Conservation (phyloP, 2,113 vertebrate genomes). For the Epinephelus lanceolatus region DNA sequence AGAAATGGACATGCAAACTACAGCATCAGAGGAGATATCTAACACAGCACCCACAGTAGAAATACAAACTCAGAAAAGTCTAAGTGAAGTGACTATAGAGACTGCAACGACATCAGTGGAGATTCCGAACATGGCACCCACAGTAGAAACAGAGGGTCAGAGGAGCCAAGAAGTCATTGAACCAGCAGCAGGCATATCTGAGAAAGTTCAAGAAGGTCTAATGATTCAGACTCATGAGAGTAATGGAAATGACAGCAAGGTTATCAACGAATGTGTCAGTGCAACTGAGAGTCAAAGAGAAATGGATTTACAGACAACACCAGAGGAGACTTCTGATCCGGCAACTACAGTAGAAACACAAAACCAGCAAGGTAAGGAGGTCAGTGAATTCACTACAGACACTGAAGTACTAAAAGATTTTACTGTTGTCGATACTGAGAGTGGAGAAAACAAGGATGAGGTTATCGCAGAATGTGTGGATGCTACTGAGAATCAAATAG, state of each 20-base stretch:
- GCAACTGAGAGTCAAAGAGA: slow-evolving; percentile 20
- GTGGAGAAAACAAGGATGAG: slow-evolving; percentile 4
- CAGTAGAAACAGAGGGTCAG: neutral
- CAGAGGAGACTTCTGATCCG: slow-evolving; percentile 31
- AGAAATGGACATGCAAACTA: neutral
- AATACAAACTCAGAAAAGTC: slow-evolving; percentile 10
- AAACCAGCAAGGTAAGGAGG: slow-evolving; percentile 26
- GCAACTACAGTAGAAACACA: slow-evolving; percentile 20
- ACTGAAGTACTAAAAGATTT: slow-evolving; percentile 7
- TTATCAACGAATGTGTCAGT: neutral
- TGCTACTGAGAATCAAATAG: slow-evolving; percentile 16
- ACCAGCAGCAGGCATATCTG: neutral
- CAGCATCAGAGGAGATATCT: neutral
- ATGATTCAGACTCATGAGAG: neutral
- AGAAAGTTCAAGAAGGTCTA: slow-evolving; percentile 23
- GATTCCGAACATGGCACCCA: neutral
- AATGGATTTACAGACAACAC: slow-evolving; percentile 23
- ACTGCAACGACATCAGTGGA: neutral
- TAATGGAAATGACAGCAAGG: slow-evolving; percentile 19
- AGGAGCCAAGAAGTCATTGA: neutral
- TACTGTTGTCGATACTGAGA: neutral
- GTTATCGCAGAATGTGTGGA: neutral
- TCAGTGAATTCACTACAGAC: slow-evolving; percentile 5
- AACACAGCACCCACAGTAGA: neutral
- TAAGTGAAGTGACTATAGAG: neutral